These are phyloP conservation scores for Lasioglossum vierecki DNA, from an alignment of 2,888 invertebrate species.

Conservation along the genomic window DNA sequence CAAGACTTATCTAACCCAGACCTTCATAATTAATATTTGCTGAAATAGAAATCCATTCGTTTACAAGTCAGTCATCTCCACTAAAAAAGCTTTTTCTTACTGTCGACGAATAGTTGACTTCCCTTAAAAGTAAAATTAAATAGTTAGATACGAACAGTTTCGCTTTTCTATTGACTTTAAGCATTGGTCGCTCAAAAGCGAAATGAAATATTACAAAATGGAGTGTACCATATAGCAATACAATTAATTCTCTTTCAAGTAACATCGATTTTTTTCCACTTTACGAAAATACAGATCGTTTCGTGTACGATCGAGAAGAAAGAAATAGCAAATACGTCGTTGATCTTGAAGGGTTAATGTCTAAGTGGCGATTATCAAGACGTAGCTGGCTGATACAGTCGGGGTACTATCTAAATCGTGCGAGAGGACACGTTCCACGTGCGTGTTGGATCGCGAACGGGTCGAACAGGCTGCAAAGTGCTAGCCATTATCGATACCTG, in stretches of 20 bases:
- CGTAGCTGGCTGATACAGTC: slow-evolving; percentile 23
- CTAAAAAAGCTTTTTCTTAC: too few relatives aligned
- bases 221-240: too few relatives aligned
- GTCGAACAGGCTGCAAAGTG: slow-evolving; percentile 39
- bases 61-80: too few relatives aligned
- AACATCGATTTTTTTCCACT: too few relatives aligned
- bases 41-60: too few relatives aligned
- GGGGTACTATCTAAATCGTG: slow-evolving; percentile 26
- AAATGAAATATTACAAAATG: too few relatives aligned
- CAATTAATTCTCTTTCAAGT: too few relatives aligned
- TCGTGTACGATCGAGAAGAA: background rate
- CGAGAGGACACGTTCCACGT: background rate
- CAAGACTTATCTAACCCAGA: background rate
- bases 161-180: too few relatives aligned
- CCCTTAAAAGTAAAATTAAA: too few relatives aligned
- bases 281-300: background rate
- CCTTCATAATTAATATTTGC: background rate
- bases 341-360: slow-evolving; percentile 29
- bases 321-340: background rate
- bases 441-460: slow-evolving; percentile 4
- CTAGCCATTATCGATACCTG: slow-evolving; percentile 48
- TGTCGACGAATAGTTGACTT: too few relatives aligned
- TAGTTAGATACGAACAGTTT: too few relatives aligned
- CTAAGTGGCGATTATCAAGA: slow-evolving; percentile 17
- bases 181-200: too few relatives aligned